Conservation (phyloP, 2,888 invertebrate species). For the Dasysyrphus albostriatus region DNA sequence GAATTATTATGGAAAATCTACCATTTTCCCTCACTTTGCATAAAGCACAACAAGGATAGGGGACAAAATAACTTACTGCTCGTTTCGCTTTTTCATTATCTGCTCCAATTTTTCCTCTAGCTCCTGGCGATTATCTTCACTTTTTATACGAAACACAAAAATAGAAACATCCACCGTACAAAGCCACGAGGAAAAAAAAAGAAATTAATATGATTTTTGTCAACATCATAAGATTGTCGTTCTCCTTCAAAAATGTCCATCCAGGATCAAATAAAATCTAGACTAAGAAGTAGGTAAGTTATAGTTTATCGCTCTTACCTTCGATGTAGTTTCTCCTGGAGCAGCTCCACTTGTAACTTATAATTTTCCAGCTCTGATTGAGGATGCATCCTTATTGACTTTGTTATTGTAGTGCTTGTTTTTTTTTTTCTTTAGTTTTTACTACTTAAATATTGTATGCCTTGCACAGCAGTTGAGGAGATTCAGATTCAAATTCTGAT, state of each 20-base stretch:
- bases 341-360: slow-evolving; percentile 83
- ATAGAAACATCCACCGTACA: slow-evolving; percentile 45
- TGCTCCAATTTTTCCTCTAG: slow-evolving; percentile 85
- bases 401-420: slow-evolving; percentile 36
- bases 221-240: slow-evolving; percentile 33
- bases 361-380: slow-evolving; percentile 83
- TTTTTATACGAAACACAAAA: slow-evolving; percentile 77
- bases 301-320: slow-evolving; percentile 78
- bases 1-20: slow-evolving; percentile 53
- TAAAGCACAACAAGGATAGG: slow-evolving; percentile 29
- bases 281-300: slow-evolving; percentile 25
- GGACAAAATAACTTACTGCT: slow-evolving; percentile 84
- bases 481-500: slow-evolving; percentile 4
- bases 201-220: slow-evolving; percentile 69
- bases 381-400: slow-evolving; percentile 80
- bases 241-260: slow-evolving; percentile 36
- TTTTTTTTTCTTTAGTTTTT: slow-evolving; percentile 23
- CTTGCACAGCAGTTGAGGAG: slow-evolving; percentile 32
- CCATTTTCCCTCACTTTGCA: slow-evolving; percentile 40
- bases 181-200: slow-evolving; percentile 27
- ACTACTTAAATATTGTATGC: slow-evolving; percentile 41
- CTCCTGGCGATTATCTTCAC: slow-evolving; percentile 85
- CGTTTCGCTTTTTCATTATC: slow-evolving; percentile 84
- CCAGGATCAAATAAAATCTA: slow-evolving; percentile 25
- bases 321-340: slow-evolving; percentile 82